Base-by-base conservation (phyloP, 2,888 invertebrate species). In the Rhorus exstirpatorius region DNA sequence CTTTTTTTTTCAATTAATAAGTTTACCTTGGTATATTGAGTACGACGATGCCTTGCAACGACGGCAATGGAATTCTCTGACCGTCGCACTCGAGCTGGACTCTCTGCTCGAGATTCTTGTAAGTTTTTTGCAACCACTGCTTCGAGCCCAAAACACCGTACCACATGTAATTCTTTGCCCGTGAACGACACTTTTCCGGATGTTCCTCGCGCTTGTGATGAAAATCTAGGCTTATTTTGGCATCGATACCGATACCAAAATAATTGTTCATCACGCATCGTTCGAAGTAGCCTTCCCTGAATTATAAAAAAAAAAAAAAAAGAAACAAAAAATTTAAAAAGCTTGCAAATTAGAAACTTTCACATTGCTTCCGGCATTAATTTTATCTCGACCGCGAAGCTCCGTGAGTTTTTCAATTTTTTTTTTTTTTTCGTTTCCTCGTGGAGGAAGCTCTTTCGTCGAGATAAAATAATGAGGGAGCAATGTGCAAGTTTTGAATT, bases 221-320 rank as follows among this genome's bases (percentile, higher is more conserved):
- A 92, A 99, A 99, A 92, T 99, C 99, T 55, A 99, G 93, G 0
- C 98, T 97, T 72, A 99, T 99, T 93, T 99, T 99, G 0, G 99
- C 99, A 93, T 99, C 99, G 83, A 99, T 97, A 0, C 99, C 99
- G 89, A 99, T 99, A 0, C 99, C 99, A 92, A 99, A 99, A 92
- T 99, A 99, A 92, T 99, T 99, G 93, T 99, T 99, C 99, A 99
- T 99, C 0, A 99, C 98, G 89, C 98, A 98, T 86, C 97, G 96
- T 93, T 99, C 99, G 88, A 97, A 97, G 93, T 97, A 97, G 0
- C 98, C 98, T 94, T 98, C 98, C 89, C 95, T 95, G 90, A 53
- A n/a, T 58, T 1, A 4, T 21, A 55, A 3, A 71, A 41, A 35
- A 55, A 38, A 41, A 77, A 19, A 8, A 8, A 65, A 67, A 72